Conservation (phyloP, 2,113 vertebrate genomes). For the Stercorarius parasiticus region DNA sequence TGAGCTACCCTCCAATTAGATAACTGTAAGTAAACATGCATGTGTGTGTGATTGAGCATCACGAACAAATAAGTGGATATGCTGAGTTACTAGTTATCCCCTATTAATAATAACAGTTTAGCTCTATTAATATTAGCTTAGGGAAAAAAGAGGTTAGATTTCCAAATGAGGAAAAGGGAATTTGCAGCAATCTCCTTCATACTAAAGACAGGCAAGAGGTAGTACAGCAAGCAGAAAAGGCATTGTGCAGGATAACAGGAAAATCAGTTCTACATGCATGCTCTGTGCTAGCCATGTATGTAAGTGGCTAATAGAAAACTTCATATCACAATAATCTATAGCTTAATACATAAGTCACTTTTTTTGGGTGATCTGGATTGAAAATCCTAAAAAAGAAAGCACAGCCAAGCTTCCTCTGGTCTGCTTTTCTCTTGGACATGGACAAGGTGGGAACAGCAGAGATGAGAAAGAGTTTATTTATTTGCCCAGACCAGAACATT, state of each 20-base stretch:
- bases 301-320: background rate
- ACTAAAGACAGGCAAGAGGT: background rate
- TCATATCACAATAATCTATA: background rate
- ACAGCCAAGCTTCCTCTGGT: background rate
- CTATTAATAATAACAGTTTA: background rate
- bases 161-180: background rate
- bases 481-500: background rate
- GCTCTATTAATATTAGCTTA: background rate
- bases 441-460: background rate
- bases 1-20: background rate
- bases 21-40: background rate
- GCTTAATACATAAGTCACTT: background rate
- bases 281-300: background rate
- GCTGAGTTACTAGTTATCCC: background rate
- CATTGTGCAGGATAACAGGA: accelerated
- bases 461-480: background rate
- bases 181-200: background rate
- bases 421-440: background rate
- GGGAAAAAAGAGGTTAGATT: background rate
- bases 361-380: background rate
- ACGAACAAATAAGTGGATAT: accelerated
- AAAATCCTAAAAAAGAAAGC: background rate
- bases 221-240: background rate
- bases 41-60: background rate
- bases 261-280: accelerated